Evolutionary conservation across 2,888 invertebrate species (phyloP).

Genomic region (Nemapogon koenigi): DNA sequence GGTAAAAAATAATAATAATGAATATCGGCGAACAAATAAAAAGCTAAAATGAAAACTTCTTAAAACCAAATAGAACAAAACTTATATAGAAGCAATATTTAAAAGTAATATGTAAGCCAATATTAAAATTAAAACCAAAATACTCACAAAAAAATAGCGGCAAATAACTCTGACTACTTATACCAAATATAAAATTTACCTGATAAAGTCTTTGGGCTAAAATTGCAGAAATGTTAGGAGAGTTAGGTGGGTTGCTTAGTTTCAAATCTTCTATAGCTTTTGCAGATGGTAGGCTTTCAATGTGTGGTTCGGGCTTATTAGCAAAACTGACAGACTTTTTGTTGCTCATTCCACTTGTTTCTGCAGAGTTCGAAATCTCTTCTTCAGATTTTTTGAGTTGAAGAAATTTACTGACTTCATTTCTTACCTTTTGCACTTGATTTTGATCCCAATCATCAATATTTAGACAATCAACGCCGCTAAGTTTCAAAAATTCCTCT

Average conservation of each 20-base stretch:
- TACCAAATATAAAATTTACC: conserved; percentile 40
- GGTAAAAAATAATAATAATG: conserved; percentile 14
- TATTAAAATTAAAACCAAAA: conserved; percentile 23
- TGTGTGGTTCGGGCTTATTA: conserved; percentile 55
- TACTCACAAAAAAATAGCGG: conserved; percentile 56
- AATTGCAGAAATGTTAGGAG: conserved; percentile 73
- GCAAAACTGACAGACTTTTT: conserved; percentile 83
- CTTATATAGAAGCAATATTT: conserved; percentile 6
- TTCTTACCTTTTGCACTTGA: conserved; percentile 73
- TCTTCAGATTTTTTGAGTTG: conserved; percentile 75
- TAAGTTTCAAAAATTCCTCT: conserved; percentile 74
- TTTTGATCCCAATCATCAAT: conserved; percentile 72
- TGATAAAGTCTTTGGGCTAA: conserved; percentile 67
- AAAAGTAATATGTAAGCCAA: conserved; percentile 5
- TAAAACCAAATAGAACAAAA: conserved; percentile 15
- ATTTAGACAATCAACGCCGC: conserved; percentile 73
- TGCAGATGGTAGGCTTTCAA: conserved; percentile 43
- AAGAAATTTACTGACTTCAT: conserved; percentile 74
- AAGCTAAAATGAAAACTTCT: conserved; percentile 20
- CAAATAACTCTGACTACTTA: conserved; percentile 27
- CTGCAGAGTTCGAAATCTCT: conserved; percentile 64
- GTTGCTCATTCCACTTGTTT: conserved; percentile 64
- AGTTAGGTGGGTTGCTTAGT: conserved; percentile 74
- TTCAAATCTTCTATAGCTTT: conserved; percentile 60
- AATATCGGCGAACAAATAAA: conserved; percentile 12